These are phyloP conservation scores for Edolisoma coerulescens DNA, from an alignment of 2,113 vertebrate genomes.

Conservation along the genomic window DNA sequence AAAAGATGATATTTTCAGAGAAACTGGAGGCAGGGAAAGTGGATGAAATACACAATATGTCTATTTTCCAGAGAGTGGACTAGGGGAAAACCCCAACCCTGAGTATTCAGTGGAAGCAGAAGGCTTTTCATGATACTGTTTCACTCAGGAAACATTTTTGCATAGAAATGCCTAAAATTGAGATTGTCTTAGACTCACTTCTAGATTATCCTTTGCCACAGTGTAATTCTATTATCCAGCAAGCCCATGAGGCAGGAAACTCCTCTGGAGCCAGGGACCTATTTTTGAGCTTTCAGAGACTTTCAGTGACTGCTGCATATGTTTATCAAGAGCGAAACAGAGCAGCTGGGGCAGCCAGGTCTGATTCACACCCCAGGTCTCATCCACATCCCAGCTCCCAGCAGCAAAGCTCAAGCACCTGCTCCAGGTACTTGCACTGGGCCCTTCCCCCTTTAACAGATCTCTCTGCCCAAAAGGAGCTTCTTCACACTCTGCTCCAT, in stretches of 20 bases:
- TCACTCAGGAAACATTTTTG: not conserved
- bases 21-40: not conserved
- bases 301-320: not conserved
- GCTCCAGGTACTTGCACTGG: not conserved
- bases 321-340: not conserved
- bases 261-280: not conserved
- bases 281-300: not conserved
- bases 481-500: not conserved
- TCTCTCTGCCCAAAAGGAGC: too few species aligned
- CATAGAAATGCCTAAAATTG: accelerated
- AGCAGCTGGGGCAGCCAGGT: not conserved
- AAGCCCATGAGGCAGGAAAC: accelerated
- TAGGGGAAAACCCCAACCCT: not conserved
- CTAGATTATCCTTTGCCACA: not conserved
- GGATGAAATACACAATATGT: not conserved
- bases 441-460: accelerated
- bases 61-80: not conserved
- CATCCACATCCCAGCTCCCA: not conserved
- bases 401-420: not conserved
- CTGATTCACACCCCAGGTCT: not conserved
- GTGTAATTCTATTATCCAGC: not conserved
- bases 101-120: not conserved
- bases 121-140: not conserved
- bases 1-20: not conserved
- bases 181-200: not conserved